Conservation (phyloP, 2,797 vertebrate species). For the Acanthurus lineatus region DNA sequence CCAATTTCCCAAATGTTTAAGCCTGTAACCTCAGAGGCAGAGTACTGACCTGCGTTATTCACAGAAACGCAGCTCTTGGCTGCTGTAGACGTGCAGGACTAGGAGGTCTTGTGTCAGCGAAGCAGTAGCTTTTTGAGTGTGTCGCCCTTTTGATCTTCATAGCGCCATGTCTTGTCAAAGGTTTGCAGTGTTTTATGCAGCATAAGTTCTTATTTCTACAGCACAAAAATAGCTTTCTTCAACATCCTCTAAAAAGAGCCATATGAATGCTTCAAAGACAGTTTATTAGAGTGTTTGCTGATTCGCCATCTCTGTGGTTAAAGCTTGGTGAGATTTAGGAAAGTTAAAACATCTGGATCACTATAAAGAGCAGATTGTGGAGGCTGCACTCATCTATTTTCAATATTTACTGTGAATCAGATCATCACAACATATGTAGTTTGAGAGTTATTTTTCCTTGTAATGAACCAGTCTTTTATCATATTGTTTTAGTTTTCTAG, state of each 20-base stretch:
- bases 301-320: not conserved
- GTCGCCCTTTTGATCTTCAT: slow-evolving; percentile 16
- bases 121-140: not conserved
- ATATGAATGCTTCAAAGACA: not conserved
- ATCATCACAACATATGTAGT: not conserved
- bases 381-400: not conserved
- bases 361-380: not conserved
- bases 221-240: not conserved
- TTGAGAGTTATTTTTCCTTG: not conserved
- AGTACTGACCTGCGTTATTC: slow-evolving; percentile 52
- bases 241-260: not conserved
- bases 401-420: not conserved
- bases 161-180: slow-evolving; percentile 20
- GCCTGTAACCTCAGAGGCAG: slow-evolving; percentile 63
- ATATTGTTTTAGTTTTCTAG: too few species aligned
- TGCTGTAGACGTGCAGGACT: slow-evolving; percentile 38
- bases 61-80: slow-evolving; percentile 39
- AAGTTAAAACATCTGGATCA: not conserved
- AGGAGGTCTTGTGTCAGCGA: not conserved
- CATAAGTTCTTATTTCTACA: not conserved
- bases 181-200: slow-evolving; percentile 17
- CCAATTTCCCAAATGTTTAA: slow-evolving; percentile 75
- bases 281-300: not conserved
- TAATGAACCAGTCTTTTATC: not conserved
- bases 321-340: too few species aligned